Percentiles rank a stretch among this genome's conserved stretches.
phyloP scores from a whole-genome alignment of 2,113 vertebrate genomes.

The Corythornis madagascariensis region DNA sequence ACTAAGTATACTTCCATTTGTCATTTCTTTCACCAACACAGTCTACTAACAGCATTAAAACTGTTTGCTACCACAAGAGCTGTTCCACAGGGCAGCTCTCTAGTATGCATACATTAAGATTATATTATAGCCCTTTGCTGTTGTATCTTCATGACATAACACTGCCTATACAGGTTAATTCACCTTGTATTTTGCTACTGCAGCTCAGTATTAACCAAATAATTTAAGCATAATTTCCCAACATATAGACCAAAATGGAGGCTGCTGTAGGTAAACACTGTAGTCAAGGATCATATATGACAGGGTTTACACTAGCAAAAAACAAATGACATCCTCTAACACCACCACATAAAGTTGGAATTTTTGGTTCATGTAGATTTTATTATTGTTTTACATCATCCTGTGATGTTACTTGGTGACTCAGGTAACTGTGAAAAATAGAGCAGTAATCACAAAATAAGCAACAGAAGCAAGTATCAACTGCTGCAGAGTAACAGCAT shows the following conservation, averaged over 20 bases:
- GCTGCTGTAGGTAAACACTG: neutral
- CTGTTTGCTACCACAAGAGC: neutral
- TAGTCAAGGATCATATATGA: accelerated
- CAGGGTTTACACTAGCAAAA: neutral
- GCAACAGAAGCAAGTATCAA: neutral
- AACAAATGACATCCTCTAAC: neutral
- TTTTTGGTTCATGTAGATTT: neutral
- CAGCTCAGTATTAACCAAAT: neutral
- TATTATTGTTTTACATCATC: neutral
- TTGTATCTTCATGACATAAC: neutral
- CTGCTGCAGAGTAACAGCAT: neutral
- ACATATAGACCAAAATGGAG: neutral
- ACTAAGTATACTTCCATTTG: neutral
- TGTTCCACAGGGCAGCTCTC: neutral
- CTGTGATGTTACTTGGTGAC: neutral
- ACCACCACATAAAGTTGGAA: neutral
- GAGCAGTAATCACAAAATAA: neutral
- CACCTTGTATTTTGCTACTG: neutral
- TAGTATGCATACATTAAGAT: neutral
- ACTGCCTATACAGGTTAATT: neutral
- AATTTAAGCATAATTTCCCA: neutral
- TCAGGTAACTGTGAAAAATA: neutral
- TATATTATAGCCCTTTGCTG: accelerated
- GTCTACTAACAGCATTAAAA: neutral
- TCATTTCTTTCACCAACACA: neutral